A percentile compares a stretch with the other conserved stretches of the same genome.
phyloP scores from a whole-genome alignment of 2,113 vertebrate species.

The Callipepla californica region DNA sequence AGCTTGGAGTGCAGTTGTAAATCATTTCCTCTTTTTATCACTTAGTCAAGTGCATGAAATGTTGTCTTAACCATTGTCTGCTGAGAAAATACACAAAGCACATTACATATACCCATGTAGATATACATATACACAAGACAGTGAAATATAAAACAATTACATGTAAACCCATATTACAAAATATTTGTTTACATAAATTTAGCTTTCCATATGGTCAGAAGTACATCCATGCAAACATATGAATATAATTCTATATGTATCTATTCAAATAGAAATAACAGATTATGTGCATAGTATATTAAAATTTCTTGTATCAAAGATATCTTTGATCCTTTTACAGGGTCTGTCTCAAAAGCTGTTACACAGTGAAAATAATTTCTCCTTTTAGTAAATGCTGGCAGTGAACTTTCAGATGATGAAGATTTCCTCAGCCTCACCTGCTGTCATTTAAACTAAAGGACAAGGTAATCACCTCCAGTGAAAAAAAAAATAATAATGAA shows the following conservation, averaged over 20 bases:
- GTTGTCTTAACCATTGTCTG: constrained; percentile 1
- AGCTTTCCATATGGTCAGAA: not conserved
- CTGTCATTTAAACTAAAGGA: constrained; percentile 25
- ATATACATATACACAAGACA: not conserved
- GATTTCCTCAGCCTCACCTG: constrained; percentile 29
- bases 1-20: constrained; percentile 22
- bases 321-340: constrained; percentile 24
- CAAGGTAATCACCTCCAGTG: not conserved
- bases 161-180: not conserved
- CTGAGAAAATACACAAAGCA: not conserved
- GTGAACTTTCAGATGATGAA: constrained; percentile 15
- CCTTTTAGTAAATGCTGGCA: constrained; percentile 12
- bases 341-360: not conserved
- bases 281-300: not conserved
- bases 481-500: constrained; percentile 24
- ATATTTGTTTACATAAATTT: not conserved
- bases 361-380: not conserved
- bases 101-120: not conserved
- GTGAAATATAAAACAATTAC: not conserved
- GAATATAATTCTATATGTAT: not conserved
- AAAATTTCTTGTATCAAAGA: not conserved
- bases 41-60: not conserved
- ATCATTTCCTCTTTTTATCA: constrained; percentile 38
- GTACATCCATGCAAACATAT: not conserved
- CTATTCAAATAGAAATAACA: not conserved